phyloP scores from a whole-genome alignment of 2,888 invertebrate species.

The Dioctria rufipes region DNA sequence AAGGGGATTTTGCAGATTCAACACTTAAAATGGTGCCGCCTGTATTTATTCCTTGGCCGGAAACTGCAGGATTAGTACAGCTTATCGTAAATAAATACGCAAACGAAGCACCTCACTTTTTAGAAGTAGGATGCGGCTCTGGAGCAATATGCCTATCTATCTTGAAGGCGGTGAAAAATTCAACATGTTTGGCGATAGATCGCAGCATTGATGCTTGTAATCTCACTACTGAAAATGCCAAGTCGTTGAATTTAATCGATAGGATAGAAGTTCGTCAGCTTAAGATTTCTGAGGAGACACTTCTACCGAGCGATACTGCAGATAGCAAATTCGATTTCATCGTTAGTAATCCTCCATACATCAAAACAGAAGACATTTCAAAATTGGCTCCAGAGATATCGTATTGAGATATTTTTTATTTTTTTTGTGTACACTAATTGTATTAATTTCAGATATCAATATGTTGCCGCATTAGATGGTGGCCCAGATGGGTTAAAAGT shows the following conservation, averaged over 20 bases:
- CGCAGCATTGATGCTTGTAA: conserved; percentile 74
- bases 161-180: conserved; percentile 71
- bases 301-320: conserved; percentile 64
- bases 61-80: conserved; percentile 78
- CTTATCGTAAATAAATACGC: conserved; percentile 69
- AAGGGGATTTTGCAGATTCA: conserved; percentile 79
- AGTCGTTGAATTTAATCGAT: conserved; percentile 70
- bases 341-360: conserved; percentile 81
- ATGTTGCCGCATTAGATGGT: conserved; percentile 77
- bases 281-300: conserved; percentile 68
- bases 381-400: conserved; percentile 76
- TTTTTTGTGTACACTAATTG: too few relatives aligned
- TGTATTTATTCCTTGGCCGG: conserved; percentile 81
- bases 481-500: conserved; percentile 77
- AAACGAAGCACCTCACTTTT: conserved; percentile 64
- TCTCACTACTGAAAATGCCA: conserved; percentile 75
- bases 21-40: conserved; percentile 76
- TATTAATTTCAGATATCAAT: conserved; percentile 74
- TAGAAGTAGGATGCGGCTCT: conserved; percentile 80
- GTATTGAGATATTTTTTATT: conserved; percentile 65
- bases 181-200: conserved; percentile 74
- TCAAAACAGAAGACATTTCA: conserved; percentile 74
- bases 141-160: conserved; percentile 78
- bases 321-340: conserved; percentile 74
- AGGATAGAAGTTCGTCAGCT: conserved; percentile 73